These are phyloP conservation scores for Spea bombifrons DNA, from an alignment of 2,113 vertebrate species.

Conservation along the genomic window DNA sequence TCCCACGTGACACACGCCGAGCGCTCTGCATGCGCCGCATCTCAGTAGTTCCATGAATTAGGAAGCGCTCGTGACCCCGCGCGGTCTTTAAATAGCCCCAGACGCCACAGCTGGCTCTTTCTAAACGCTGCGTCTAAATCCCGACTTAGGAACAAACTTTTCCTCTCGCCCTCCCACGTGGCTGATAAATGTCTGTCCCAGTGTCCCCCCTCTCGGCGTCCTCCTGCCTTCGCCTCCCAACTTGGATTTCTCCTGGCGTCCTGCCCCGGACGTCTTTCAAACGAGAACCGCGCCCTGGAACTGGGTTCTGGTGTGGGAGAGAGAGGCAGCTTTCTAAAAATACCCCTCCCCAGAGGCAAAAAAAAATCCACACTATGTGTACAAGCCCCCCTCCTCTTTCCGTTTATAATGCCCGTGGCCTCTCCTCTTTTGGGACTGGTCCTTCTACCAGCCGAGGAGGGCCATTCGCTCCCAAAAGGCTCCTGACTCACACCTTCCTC, in stretches of 20 bases:
- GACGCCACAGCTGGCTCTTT: constrained; percentile 23
- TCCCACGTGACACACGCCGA: constrained; percentile 4
- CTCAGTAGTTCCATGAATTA: constrained; percentile 15
- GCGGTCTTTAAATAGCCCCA: constrained; percentile 26
- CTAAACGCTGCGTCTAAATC: constrained; percentile 37
- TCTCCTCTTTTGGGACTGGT: constrained; percentile 23
- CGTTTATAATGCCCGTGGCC: constrained; percentile 8
- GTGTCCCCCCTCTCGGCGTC: constrained; percentile 21
- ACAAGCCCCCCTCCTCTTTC: constrained; percentile 2
- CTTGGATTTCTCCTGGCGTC: constrained; percentile 29
- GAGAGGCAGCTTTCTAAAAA: constrained; percentile 35
- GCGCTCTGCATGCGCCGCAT: background rate
- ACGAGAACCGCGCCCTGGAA: constrained; percentile 34
- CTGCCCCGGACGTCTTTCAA: constrained; percentile 29
- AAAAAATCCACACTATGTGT: constrained; percentile 4
- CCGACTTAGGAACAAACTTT: constrained; percentile 46
- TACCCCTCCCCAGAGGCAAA: constrained; percentile 16
- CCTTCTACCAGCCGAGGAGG: background rate
- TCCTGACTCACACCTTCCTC: constrained; percentile 13
- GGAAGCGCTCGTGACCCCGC: constrained; percentile 30
- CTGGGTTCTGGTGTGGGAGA: constrained; percentile 18
- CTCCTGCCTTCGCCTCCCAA: constrained; percentile 8
- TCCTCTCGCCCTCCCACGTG: constrained; percentile 40
- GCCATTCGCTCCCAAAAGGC: background rate
- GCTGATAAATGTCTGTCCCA: constrained; percentile 29